Base-by-base conservation (phyloP, 2,888 invertebrate genomes). In the Apamea sordens region DNA sequence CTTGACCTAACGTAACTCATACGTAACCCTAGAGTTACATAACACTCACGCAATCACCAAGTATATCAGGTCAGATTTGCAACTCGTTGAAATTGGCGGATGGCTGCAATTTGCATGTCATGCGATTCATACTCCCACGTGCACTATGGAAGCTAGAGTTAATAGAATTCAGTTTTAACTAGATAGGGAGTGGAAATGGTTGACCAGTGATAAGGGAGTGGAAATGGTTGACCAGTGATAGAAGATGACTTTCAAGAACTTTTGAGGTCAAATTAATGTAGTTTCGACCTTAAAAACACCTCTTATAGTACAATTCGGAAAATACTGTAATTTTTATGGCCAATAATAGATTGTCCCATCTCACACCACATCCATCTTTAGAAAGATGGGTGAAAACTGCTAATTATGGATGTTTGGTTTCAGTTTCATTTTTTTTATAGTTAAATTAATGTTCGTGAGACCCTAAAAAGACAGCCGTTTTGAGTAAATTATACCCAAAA, bases 21-120 rank as follows among this genome's bases (percentile, higher is more conserved):
- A 63, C 11, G 18, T 56, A 36, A 56, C 28, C 15, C 28, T 59
- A 50, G 6, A 41, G 32, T 72, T 36, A 61, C n/a, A 64, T 32
- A 72, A 73, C n/a, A 32, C 36, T 24, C 15, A 18, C n/a, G 47
- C 64, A 86, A 68, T 41, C 18, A 32, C 50, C 10, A 59, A 44
- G 36, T 24, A 11, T 8, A 68, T 32, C 70, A 32, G 61, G 61
- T 72, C 79, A 73, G 59, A 79, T 71, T 74, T 68, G 69, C 61
- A 65, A 69, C 67, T 61, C 70, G n/a, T 73, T 61, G 41, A 84
- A 87, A 88, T 86, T 77, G 84, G 79, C 91, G 93, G 93, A 93
- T 90, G 91, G 59, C 41, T 83, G 76, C 90, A 89, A 92, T 93
- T 91, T 91, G 74, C 80, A 83, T 75, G 53, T 76, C 79, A 61